Conservation (phyloP, 2,113 vertebrate species). For the Harpagus bidentatus region DNA sequence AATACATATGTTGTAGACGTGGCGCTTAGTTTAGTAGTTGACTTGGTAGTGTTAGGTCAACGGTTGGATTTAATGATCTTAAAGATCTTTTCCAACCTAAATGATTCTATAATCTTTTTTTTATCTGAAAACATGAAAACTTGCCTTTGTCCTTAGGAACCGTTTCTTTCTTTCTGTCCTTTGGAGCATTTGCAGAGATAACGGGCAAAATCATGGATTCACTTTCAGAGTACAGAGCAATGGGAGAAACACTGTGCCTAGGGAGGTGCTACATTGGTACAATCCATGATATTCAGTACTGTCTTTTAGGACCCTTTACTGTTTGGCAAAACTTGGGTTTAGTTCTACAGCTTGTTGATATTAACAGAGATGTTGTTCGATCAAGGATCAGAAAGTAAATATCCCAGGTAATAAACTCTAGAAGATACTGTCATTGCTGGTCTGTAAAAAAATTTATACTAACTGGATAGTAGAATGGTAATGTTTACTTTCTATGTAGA, state of each 20-base stretch:
- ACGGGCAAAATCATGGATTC: background rate
- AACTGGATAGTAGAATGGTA: background rate
- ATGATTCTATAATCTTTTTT: background rate
- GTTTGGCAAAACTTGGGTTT: background rate
- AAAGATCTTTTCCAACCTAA: background rate
- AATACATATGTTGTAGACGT: rapidly evolving
- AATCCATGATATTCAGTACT: background rate
- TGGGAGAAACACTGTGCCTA: background rate
- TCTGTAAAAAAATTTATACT: background rate
- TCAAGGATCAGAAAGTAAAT: background rate
- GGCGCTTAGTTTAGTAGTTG: background rate
- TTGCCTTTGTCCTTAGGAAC: background rate
- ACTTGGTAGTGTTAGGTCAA: background rate
- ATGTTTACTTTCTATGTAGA: background rate
- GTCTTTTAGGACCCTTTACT: background rate
- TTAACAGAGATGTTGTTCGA: background rate
- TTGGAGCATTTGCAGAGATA: background rate
- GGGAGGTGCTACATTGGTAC: background rate
- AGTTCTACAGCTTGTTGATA: background rate
- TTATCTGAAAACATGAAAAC: background rate
- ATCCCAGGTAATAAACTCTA: background rate
- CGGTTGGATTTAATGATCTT: background rate
- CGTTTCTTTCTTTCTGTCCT: background rate
- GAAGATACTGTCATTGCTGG: background rate
- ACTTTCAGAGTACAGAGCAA: background rate